phyloP scores from a whole-genome alignment of 2,797 vertebrate genomes.

The Iguana delicatissima region DNA sequence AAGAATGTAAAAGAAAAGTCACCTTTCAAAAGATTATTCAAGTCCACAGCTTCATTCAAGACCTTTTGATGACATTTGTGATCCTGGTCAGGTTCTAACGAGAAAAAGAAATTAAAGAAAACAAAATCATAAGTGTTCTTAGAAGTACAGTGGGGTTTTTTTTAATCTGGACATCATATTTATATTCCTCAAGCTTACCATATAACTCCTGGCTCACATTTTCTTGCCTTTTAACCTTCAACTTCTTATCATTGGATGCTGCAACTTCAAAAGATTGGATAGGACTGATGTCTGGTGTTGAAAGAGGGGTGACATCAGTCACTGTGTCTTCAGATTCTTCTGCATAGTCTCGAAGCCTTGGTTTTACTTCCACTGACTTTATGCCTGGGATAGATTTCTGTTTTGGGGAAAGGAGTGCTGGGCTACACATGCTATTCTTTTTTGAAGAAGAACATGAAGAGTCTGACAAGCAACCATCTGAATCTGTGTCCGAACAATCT shows the following conservation, averaged over 20 bases:
- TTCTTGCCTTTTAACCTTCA: conserved; percentile 80
- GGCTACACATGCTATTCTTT: conserved; percentile 60
- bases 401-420: conserved; percentile 72
- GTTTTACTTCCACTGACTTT: conserved; percentile 66
- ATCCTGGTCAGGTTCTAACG: conserved; percentile 74
- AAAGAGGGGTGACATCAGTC: conserved; percentile 91
- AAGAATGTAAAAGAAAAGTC: conserved; percentile 54
- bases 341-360: conserved; percentile 56
- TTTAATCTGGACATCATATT: conserved; percentile 44
- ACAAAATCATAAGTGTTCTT: conserved; percentile 41
- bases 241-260: conserved; percentile 77
- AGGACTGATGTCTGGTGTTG: conserved; percentile 89
- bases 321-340: conserved; percentile 89
- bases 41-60: conserved; percentile 83
- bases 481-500: conserved; percentile 79
- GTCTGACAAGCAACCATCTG: conserved; percentile 75
- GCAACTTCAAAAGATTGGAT: conserved; percentile 84
- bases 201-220: conserved; percentile 79
- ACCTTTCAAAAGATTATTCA: conserved; percentile 87
- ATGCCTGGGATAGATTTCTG: conserved; percentile 67
- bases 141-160: conserved; percentile 46
- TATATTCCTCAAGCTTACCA: conserved; percentile 71
- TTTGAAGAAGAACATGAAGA: conserved; percentile 70
- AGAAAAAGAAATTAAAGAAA: conserved; percentile 51
- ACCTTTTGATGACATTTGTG: conserved; percentile 75